Evolutionary conservation across 1,140 invertebrate species (phyloP).

Genomic region (Drosophila repleta): DNA sequence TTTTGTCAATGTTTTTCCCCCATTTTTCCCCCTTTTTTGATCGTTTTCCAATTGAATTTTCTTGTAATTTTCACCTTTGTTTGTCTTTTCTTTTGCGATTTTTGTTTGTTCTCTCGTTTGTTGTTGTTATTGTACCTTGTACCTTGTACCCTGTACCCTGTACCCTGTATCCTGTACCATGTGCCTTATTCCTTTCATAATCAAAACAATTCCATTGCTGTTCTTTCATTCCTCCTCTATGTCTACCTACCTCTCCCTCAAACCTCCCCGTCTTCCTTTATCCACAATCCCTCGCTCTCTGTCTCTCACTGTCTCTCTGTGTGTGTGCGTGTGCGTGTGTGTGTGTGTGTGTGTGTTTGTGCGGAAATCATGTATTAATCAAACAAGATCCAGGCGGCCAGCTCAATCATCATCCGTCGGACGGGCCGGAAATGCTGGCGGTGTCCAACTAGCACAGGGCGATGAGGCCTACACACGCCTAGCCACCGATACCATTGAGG

Average conservation of each 20-base stretch:
- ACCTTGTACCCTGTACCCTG: background rate
- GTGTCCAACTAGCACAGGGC: conserved; percentile 85
- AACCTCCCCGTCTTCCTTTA: background rate
- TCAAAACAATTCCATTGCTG: conserved; percentile 2
- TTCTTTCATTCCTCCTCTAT: conserved; percentile 9
- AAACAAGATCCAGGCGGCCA: conserved; percentile 83
- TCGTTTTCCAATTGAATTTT: conserved; percentile 16
- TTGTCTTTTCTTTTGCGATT: conserved; percentile 20
- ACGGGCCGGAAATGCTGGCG: conserved; percentile 62
- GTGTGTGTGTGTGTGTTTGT: conserved; percentile 46
- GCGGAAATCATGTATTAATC: conserved; percentile 80
- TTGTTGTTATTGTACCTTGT: conserved; percentile 22
- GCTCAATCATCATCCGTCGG: conserved; percentile 73
- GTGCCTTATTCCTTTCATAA: conserved; percentile 2
- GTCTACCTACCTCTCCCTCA: conserved; percentile 14
- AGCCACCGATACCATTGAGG: conserved; percentile 98
- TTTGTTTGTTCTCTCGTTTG: conserved; percentile 22
- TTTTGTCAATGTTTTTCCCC: conserved; percentile 6
- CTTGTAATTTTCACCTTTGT: conserved; percentile 25
- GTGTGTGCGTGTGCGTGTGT: conserved; percentile 27
- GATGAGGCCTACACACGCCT: conserved; percentile 96
- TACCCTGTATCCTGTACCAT: background rate
- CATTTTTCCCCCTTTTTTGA: background rate
- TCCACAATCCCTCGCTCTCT: conserved; percentile 19
- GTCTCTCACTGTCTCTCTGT: conserved; percentile 26